Evolutionary conservation across 2,888 invertebrate genomes (phyloP).

Genomic region (Xylota segnis): DNA sequence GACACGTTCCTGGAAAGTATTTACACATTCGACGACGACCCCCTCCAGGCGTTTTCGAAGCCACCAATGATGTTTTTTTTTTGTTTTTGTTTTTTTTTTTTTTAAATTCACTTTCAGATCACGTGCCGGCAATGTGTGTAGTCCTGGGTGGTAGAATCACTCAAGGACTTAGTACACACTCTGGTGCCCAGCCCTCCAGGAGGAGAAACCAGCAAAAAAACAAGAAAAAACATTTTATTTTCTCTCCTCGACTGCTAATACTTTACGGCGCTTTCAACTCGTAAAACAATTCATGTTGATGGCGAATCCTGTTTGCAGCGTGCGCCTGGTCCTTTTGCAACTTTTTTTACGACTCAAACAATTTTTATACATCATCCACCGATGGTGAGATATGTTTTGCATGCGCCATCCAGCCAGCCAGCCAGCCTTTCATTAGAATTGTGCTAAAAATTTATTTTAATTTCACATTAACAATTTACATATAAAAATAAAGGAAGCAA

Average conservation of each 20-base stretch:
- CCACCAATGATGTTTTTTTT: background rate
- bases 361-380: background rate
- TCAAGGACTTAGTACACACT: constrained; percentile 13
- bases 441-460: constrained; percentile 54
- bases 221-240: constrained; percentile 12
- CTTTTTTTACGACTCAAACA: constrained; percentile 24
- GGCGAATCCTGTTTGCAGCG: constrained; percentile 27
- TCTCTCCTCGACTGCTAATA: constrained; percentile 20
- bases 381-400: constrained; percentile 13
- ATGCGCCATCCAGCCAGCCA: background rate
- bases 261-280: constrained; percentile 50
- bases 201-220: background rate
- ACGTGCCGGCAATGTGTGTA: constrained; percentile 47
- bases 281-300: constrained; percentile 60
- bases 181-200: background rate
- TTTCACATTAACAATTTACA: constrained; percentile 44
- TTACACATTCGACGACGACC: constrained; percentile 29
- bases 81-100: background rate
- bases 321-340: constrained; percentile 19
- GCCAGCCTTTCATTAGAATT: constrained; percentile 18
- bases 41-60: background rate
- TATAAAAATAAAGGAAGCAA: constrained; percentile 28
- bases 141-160: constrained; percentile 28
- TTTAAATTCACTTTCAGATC: constrained; percentile 32
- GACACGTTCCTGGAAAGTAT: constrained; percentile 29